Evolutionary conservation across 2,797 vertebrate genomes (phyloP), one percentile per base, ranked within the genome.

Genomic region (Peromyscus aztecus): DNA sequence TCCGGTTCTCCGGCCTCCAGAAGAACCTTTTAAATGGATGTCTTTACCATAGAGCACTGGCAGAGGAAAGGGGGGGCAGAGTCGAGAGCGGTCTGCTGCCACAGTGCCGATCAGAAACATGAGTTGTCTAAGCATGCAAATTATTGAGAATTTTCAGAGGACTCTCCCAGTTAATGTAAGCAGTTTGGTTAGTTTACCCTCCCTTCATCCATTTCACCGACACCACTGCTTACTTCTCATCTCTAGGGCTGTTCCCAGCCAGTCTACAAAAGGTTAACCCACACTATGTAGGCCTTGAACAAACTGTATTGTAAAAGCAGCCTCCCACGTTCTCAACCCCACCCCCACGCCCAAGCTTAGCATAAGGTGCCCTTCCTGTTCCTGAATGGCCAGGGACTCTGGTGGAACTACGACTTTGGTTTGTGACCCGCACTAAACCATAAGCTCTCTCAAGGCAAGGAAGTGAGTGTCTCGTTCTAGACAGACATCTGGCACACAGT

Each of bases 71-170:
- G 69, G 37, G 37, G 8, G 24, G 14, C 6, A 80, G 27, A 65
- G n/a, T 12, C 9, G 89, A 11, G 89, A 61, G 34, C 29, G 21
- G 13, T 71, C 57, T 63, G 61, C 73, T 71, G 4, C 71, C 80
- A 43, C n/a, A 9, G 3, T 9, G 1, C 10, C 46, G 17, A 37
- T 4, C 10, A 76, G 17, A 78, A 65, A 89, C 71, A 23, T 8
- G 0, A 31, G 90, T 24, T 90, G 31, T 80, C 71, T 43, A 34
- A 82, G 37, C 37, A 59, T 52, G 34, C 40, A 67, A 40, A 52
- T 71, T 73, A 67, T 23, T 92, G 69, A 95, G 82, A 86, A 55
- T 96, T 75, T 76, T 40, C 94, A 87, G 75, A 57, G 46, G 24
- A 8, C 78, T 88, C 93, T 83, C 46, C 43, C 14, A 14, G n/a